phyloP scores from a whole-genome alignment of 2,113 vertebrate genomes.

The Cololabis saira region DNA sequence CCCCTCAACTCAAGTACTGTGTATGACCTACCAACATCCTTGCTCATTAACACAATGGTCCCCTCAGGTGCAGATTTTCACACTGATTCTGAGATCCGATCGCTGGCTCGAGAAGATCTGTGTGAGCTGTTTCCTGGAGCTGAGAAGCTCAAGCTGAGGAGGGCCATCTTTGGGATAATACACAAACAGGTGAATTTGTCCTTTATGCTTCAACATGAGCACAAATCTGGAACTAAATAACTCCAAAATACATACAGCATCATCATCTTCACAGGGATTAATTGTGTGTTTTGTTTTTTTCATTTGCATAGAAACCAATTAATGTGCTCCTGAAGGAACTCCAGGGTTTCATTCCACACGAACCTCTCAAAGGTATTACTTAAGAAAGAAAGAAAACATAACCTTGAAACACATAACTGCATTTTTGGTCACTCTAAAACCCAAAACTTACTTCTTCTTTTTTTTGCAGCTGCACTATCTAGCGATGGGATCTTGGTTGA shows the following conservation, averaged over 20 bases:
- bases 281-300: background rate
- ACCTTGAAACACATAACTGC: background rate
- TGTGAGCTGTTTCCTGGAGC: slow-evolving; percentile 12
- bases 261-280: background rate
- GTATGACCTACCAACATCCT: no score
- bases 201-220: background rate
- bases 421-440: background rate
- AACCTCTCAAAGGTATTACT: slow-evolving; percentile 16
- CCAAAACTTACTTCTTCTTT: background rate
- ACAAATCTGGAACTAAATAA: background rate
- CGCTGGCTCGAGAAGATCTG: slow-evolving; percentile 37
- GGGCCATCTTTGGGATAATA: slow-evolving; percentile 13
- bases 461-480: slow-evolving; percentile 38
- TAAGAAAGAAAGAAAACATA: background rate
- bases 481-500: slow-evolving; percentile 29
- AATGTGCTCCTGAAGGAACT: background rate
- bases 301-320: slow-evolving; percentile 21
- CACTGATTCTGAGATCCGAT: slow-evolving; percentile 20
- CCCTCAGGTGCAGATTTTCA: fast-evolving
- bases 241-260: background rate
- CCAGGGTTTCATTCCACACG: background rate
- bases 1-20: no score
- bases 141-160: background rate
- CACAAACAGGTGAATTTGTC: slow-evolving; percentile 31
- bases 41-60: no score